Evolutionary conservation across 92 coral and sea anemone genomes (phyloP).

Genomic region (Palythoa heliodiscus): DNA sequence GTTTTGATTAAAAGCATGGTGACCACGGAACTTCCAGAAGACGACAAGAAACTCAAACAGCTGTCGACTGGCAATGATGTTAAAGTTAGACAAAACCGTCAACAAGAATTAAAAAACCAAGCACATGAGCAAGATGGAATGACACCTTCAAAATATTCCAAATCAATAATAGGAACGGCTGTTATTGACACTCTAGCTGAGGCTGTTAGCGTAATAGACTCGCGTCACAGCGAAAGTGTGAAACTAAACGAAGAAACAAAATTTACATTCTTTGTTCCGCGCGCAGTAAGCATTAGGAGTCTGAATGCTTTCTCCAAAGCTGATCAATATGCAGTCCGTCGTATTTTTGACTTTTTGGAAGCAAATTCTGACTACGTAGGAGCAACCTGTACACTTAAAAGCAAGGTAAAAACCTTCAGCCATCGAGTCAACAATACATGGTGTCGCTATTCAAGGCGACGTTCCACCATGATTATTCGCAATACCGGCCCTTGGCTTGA

Average conservation of each 20-base stretch:
- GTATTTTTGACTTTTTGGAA: conserved; percentile 7
- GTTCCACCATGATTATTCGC: conserved; percentile 67
- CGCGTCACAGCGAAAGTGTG: neutral
- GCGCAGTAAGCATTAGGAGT: neutral
- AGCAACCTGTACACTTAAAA: conserved; percentile 7
- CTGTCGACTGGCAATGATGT: too few species aligned
- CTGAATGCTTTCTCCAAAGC: neutral
- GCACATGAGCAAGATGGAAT: neutral
- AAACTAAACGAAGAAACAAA: neutral
- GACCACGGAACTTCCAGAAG: neutral
- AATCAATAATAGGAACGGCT: neutral
- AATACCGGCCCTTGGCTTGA: conserved; percentile 56
- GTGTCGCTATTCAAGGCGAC: conserved; percentile 66
- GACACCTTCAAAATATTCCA: neutral
- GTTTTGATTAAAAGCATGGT: neutral
- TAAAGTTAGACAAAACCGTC: neutral
- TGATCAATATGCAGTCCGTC: conserved; percentile 8
- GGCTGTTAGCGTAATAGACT: conserved; percentile 4
- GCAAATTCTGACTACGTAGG: conserved; percentile 1
- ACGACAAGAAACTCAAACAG: neutral
- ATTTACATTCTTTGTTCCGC: conserved; percentile 15
- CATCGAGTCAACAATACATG: conserved; percentile 46
- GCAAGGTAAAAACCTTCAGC: neutral
- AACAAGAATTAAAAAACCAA: neutral
- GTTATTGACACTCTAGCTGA: neutral